A percentile compares a stretch with the other conserved stretches of the same genome.
phyloP scores from a whole-genome alignment of 2,113 vertebrate genomes.

The Serinus canaria region DNA sequence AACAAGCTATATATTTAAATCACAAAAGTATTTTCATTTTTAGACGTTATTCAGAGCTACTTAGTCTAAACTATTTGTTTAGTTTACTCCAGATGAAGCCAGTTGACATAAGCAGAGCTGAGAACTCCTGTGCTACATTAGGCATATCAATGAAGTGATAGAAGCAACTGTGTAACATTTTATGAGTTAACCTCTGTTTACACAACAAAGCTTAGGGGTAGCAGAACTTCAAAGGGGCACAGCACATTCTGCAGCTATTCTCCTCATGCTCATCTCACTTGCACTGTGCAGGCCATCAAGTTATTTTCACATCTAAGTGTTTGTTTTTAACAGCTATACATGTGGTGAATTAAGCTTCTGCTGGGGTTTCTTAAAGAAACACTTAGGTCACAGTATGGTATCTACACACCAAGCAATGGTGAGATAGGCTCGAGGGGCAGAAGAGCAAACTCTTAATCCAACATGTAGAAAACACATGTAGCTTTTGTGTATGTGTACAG shows the following conservation, averaged over 20 bases:
- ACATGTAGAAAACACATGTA: not conserved
- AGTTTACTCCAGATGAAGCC: not conserved
- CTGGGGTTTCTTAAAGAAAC: not conserved
- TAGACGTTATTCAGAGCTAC: not conserved
- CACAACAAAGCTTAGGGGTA: not conserved
- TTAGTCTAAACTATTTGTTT: not conserved
- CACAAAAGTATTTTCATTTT: not conserved
- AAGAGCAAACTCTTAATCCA: not conserved
- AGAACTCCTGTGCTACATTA: not conserved
- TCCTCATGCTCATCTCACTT: not conserved
- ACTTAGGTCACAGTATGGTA: not conserved
- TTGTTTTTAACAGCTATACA: not conserved
- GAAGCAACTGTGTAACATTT: not conserved
- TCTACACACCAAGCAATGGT: not conserved
- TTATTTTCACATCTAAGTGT: conserved; percentile 7
- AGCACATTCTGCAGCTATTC: not conserved
- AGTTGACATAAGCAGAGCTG: not conserved
- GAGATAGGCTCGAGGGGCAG: not conserved
- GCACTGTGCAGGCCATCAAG: not conserved
- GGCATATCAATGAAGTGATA: not conserved
- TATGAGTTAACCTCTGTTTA: not conserved
- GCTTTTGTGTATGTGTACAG: not conserved
- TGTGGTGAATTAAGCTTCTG: not conserved
- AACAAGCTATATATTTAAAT: not conserved
- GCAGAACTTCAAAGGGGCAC: not conserved